Evolutionary conservation across 2,888 invertebrate genomes (phyloP), one percentile per base, ranked within the genome.

Genomic region (Napeogenes inachia): DNA sequence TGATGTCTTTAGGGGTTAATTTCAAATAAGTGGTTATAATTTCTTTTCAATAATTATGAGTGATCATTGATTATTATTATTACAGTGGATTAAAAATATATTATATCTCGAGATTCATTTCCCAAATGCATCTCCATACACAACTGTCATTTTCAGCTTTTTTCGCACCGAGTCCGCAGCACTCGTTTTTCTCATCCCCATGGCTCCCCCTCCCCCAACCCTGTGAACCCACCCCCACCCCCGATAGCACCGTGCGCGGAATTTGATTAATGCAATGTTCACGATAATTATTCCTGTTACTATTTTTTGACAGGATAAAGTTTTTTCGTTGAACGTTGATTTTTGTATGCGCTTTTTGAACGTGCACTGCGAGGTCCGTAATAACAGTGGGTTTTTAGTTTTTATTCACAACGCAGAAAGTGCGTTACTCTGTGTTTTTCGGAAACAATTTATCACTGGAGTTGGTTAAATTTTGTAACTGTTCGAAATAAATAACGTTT

Each of bases 181-280:
- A 79, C 84, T 85, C 87, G 81, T 85, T 86, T 85, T 85, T 85
- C 81, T 75, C 80, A 73, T 69, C 71, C 75, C 73, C 76, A 30
- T 50, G 30, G 13, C 75, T 38, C 70, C 70, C 67, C 68, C 70
- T 61, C 63, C 58, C 61, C 56, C 63, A 64, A 67, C 66, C 71
- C 67, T 55, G 50, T 46, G 57, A n/a, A 54, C 61, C 67, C 59
- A 58, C 63, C 68, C 67, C 66, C 73, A 62, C 75, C 78, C 80
- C 81, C 81, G 85, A 89, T 89, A 88, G 85, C 82, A 70, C 85
- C 84, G 85, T 85, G 88, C 86, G 81, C 86, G 84, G 89, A 89
- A 90, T 90, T 89, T 90, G 89, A 90, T 90, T 90, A 90, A 90
- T 90, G 89, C 89, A 89, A 89, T 90, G 89, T 87, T 85, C 88